phyloP scores from a whole-genome alignment of 1,140 invertebrate species.

The Calephelis nemesis region DNA sequence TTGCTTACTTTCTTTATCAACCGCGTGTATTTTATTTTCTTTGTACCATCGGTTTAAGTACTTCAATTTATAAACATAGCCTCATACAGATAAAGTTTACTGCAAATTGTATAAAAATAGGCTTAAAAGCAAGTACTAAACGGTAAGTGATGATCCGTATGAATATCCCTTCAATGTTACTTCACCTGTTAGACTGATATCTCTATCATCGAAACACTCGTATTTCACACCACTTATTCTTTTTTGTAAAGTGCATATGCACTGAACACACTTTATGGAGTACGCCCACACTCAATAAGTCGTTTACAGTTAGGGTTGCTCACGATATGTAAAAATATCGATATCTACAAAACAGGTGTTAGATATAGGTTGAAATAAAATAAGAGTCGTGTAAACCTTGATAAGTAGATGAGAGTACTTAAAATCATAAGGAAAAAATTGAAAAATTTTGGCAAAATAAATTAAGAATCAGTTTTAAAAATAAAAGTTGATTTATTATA shows the following conservation, averaged over 20 bases:
- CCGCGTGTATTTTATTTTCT: no score
- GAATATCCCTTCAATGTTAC: conserved; percentile 1
- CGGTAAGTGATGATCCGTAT: not conserved
- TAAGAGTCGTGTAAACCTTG: no score
- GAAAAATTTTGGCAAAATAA: no score
- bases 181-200: conserved; percentile 5
- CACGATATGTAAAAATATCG: not conserved
- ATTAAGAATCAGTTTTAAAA: no score
- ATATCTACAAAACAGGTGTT: not conserved
- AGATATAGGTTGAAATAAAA: no score
- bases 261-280: conserved; percentile 11
- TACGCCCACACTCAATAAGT: conserved; percentile 15
- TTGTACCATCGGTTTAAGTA: no score
- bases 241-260: conserved; percentile 14
- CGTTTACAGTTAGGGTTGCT: conserved; percentile 1
- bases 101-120: not conserved
- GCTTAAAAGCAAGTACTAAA: conserved; percentile 3
- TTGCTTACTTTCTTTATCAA: no score
- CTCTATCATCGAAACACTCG: conserved; percentile 14
- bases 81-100: no score
- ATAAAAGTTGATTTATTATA: no score
- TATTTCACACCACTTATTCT: conserved; percentile 14
- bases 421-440: no score
- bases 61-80: no score
- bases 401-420: no score